A percentile compares a stretch with the other conserved stretches of the same genome.
Conservation (phyloP, 53 echinoderm and acorn worm genomes). For the Antedon mediterranea region DNA sequence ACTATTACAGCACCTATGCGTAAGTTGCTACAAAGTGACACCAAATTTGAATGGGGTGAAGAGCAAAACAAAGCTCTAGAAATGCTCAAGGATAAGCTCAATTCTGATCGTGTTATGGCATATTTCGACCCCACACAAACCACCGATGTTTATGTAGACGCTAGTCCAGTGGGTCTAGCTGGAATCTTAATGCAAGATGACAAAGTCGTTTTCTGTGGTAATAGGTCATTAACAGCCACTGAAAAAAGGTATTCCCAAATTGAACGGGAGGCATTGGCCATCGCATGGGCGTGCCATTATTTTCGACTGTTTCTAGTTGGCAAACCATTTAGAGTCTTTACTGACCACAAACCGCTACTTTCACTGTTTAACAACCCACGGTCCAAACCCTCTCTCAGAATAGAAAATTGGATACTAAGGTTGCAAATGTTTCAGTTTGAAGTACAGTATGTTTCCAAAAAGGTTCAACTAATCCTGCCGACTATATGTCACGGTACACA, state of each 20-base stretch:
- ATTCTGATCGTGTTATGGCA: not conserved
- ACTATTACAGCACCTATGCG: not conserved
- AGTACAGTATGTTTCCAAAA: slow-evolving; percentile 20
- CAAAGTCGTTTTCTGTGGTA: too few relatives aligned
- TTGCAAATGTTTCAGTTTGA: slow-evolving; percentile 33
- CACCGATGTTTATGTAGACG: too few relatives aligned
- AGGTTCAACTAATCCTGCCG: slow-evolving; percentile 42
- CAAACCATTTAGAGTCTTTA: slow-evolving; percentile 18
- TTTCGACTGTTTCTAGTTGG: too few relatives aligned
- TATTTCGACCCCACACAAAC: too few relatives aligned
- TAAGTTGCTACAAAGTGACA: not conserved
- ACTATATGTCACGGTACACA: slow-evolving; percentile 49
- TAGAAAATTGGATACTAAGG: slow-evolving; percentile 34
- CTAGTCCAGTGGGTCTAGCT: too few relatives aligned
- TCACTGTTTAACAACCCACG: slow-evolving; percentile 30
- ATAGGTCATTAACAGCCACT: too few relatives aligned
- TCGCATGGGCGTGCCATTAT: too few relatives aligned
- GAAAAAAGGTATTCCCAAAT: too few relatives aligned
- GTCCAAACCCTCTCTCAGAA: slow-evolving; percentile 37
- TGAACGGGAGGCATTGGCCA: too few relatives aligned
- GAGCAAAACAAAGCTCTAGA: not conserved
- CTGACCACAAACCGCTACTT: slow-evolving; percentile 40
- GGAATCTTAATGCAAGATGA: too few relatives aligned
- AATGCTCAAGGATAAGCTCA: not conserved
- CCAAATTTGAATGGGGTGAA: not conserved